Conservation (phyloP, 2,113 vertebrate genomes). For the Halcyon senegalensis region DNA sequence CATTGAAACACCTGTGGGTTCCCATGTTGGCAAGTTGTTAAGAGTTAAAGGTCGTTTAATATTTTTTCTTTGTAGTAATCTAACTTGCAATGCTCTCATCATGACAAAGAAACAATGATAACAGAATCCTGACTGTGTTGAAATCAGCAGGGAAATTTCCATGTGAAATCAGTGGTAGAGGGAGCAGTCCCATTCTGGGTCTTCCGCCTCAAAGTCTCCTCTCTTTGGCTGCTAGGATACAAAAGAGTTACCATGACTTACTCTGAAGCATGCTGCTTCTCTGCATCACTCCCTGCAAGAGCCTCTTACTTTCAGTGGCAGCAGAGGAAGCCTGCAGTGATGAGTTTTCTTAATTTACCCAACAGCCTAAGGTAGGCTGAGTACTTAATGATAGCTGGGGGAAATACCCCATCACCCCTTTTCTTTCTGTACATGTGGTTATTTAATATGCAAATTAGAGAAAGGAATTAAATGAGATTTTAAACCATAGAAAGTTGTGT, state of each 20-base stretch:
- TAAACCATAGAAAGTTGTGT: neutral
- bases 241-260: neutral
- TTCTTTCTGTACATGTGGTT: neutral
- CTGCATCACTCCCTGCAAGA: neutral
- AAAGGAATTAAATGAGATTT: slow-evolving; percentile 15
- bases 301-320: neutral
- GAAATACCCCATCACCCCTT: neutral
- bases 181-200: neutral
- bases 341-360: neutral
- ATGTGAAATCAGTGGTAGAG: accelerated
- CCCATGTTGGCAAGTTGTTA: neutral
- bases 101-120: neutral
- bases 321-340: neutral
- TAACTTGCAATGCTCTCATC: neutral
- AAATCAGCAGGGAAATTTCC: neutral
- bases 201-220: neutral
- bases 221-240: neutral
- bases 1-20: neutral
- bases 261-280: neutral
- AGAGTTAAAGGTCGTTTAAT: neutral
- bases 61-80: neutral
- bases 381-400: neutral
- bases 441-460: slow-evolving; percentile 12
- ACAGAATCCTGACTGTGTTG: neutral
- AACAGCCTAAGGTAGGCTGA: neutral